phyloP scores from a whole-genome alignment of 2,113 vertebrate genomes.

The Phodopus roborovskii region DNA sequence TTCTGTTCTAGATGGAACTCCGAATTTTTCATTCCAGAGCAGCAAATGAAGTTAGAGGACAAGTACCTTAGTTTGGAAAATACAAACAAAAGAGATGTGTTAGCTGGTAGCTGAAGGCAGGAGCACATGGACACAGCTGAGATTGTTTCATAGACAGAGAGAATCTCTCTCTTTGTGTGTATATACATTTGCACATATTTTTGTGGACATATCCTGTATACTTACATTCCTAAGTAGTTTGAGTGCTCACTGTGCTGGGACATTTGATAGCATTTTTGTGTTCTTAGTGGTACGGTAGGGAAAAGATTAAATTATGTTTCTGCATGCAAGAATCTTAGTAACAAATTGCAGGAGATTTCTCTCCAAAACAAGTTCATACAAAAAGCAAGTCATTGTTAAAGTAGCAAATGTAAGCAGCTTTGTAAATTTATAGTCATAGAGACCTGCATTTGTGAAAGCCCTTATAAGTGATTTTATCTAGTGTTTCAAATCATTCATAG shows the following conservation, averaged over 20 bases:
- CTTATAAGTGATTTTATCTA: slow-evolving; percentile 1
- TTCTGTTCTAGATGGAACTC: not conserved
- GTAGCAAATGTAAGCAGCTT: not conserved
- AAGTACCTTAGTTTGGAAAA: not conserved
- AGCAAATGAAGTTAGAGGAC: not conserved
- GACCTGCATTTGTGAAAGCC: not conserved
- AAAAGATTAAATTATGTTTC: slow-evolving; percentile 47
- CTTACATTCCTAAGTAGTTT: not conserved
- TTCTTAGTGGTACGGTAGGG: slow-evolving; percentile 17
- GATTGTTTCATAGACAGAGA: not conserved
- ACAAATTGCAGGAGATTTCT: slow-evolving; percentile 33
- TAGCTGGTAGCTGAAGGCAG: not conserved
- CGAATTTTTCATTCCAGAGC: slow-evolving; percentile 37
- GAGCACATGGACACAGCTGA: not conserved
- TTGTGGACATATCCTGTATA: not conserved
- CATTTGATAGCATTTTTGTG: not conserved
- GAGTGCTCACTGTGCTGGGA: not conserved
- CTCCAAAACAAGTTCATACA: not conserved
- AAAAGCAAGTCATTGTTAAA: slow-evolving; percentile 25
- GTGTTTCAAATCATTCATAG: slow-evolving; percentile 24
- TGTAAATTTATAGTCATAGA: not conserved
- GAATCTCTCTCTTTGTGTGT: fast-evolving
- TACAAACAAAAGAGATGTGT: not conserved
- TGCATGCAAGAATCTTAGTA: slow-evolving; percentile 19
- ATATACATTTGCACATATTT: not conserved